Base-by-base conservation (phyloP, 2,113 vertebrate species). In the Neolamprologus toae region DNA sequence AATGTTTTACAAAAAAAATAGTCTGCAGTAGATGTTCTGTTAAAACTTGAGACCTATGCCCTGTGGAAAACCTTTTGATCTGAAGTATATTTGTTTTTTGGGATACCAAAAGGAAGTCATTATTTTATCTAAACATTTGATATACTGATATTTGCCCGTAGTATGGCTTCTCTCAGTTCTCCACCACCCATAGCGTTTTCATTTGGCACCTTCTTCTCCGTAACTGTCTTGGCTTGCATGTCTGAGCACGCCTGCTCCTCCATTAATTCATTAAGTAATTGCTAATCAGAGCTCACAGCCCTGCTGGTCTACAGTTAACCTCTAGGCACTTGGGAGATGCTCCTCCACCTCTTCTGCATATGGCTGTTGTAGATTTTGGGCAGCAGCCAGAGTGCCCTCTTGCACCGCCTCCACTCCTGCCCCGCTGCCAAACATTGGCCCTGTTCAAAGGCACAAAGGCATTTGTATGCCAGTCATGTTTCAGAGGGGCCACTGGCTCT, bases 401-500 rank as follows among this genome's bases (percentile, higher is more conserved):
- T 35, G 35, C 59, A 40, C 78, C 81, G 37, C 49, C 71, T 37
- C n/a, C 68, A 45, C 93, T 86, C 82, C 85, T 42, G 35, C 59
- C 88, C 88, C 26, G 55, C 81, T 80, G 31, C 81, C 90, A 82
- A 86, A 82, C 17, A 13, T 45, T 86, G 55, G 86, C 71, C 87
- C 68, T 57, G 21, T 23, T 83, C 55, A 21, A 86, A 89, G 82
- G 78, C 87, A 73, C 35, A 80, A 80, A 89, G 51, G 47, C 92
- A 93, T 96, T 95, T 93, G 94, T 91, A 96, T 95, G 94, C 95
- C 93, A 94, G 93, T 93, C 93, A 91, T 93, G 95, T 79, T 88
- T 78, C 4, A 12, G 59, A 71, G 87, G 88, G 92, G 91, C 81
- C 47, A 57, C 92, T 92, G 88, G 84, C 83, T 92, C 90, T 92